Evolutionary conservation across 1,140 invertebrate species (phyloP), one percentile per base, ranked within the genome.

Genomic region (Zaprionus nigranus): DNA sequence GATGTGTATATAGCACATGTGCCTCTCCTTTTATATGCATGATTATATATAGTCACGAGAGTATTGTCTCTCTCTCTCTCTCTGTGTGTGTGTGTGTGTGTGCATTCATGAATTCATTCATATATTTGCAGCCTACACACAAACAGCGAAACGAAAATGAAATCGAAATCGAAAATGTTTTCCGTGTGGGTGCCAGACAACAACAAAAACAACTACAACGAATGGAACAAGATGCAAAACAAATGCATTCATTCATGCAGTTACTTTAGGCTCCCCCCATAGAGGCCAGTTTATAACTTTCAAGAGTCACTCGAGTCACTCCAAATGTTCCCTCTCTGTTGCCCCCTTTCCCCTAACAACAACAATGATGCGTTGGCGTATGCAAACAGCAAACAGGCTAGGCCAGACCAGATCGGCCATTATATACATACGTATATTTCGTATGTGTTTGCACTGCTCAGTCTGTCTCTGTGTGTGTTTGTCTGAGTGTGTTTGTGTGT

Each of bases 41-140:
- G 15, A 46, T 46, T 46, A 46, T 46, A 17, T 17, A 46, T 46
- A 46, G 40, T 46, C 36, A 15, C 36, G 17, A 9, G n/a, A 38
- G 13, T 38, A 13, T 38, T 36, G 46, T 49, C 26, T 26, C 24
- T 46, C 3, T 57, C 13, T 5, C 7, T 36, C 1, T 64, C 15
- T n/a, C n/a, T n/a, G n/a, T n/a, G n/a, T n/a, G n/a, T n/a, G n/a
- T n/a, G n/a, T n/a, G n/a, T n/a, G n/a, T n/a, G n/a, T 54, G 34
- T 38, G 28, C 62, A 57, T 82, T 51, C 66, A 75, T 82, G 58
- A 54, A 72, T 88, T 78, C 74, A 87, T 81, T 85, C 78, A 85
- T 68, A 57, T 24, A 72, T 60, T 49, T 58, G n/a, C 66, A 56
- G 74, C 49, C 61, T 75, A 82, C 78, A 81, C 78, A 75, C 82